Base-by-base conservation (phyloP, 2,888 invertebrate species). In the Macrophya alboannulata region DNA sequence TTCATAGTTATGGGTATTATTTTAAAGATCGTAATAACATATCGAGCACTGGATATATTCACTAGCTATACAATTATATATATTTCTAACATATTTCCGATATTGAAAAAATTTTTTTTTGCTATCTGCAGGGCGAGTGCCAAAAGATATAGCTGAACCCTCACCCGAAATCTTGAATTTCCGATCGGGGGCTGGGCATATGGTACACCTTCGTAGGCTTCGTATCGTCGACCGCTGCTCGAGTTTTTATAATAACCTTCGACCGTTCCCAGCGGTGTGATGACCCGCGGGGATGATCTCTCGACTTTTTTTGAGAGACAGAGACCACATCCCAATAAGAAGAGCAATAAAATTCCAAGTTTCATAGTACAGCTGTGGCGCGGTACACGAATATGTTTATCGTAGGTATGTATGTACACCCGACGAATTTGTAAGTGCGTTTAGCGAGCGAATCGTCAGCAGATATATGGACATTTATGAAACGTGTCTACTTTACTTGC, bases 181-280 rank as follows among this genome's bases (percentile, higher is more conserved):
- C 55, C 51, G 6, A 9, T 55, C 55, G 51, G 51, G 0, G 77
- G 77, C 10, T 51, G 31, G 10, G 77, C 77, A 17, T 77, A 77
- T 9, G 25, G 77, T 77, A 77, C n/a, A 12, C 77, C 77, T 37
- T 77, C 77, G 51, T 51, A 77, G 77, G 77, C 55, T 77, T 55
- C 55, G 31, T 17, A 77, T 51, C 9, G 77, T 37, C 77, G 48
- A 37, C 77, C 77, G 15, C 12, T 55, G 17, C 21, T 51, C 4
- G 55, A 77, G 25, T 1, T 77, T 10, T 43, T 55, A 51, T 31
- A 55, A 55, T 55, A 55, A n/a, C 77, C 77, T n/a, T 43, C 37
- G 48, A 77, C 31, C 37, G 4, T 4, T n/a, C 77, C 77, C 1
- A 77, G 9, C 1, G 37, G 31, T 10, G 77, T 77, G 4, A 4